phyloP scores from a whole-genome alignment of 2,888 invertebrate genomes.

The Glomeris marginata region DNA sequence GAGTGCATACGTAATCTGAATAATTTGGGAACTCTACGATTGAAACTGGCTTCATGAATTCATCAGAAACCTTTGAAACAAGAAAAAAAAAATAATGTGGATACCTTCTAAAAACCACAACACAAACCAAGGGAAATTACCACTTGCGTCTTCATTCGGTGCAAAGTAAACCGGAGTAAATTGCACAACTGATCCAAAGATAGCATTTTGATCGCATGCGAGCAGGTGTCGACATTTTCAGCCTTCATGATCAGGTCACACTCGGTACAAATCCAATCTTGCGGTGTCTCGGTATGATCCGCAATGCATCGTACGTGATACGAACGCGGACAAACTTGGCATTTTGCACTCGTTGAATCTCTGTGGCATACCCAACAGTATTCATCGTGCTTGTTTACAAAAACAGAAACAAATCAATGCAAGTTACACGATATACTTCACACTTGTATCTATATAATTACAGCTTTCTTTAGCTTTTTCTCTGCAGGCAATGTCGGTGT shows the following conservation, averaged over 20 bases:
- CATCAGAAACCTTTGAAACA: constrained; percentile 55
- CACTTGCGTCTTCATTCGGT: constrained; percentile 66
- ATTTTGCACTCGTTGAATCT: constrained; percentile 40
- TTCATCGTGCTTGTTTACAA: constrained; percentile 36
- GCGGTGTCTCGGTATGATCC: constrained; percentile 22
- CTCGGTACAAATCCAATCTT: constrained; percentile 75
- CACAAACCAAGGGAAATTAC: constrained; percentile 37
- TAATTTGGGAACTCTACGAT: constrained; percentile 55
- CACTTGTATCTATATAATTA: too few relatives aligned
- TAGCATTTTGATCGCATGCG: constrained; percentile 54
- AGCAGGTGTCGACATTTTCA: constrained; percentile 43
- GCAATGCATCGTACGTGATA: constrained; percentile 62
- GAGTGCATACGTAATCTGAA: constrained; percentile 64
- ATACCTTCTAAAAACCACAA: background rate
- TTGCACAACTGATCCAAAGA: constrained; percentile 57
- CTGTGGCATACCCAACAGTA: constrained; percentile 90
- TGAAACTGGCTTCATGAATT: constrained; percentile 62
- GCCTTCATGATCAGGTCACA: constrained; percentile 57
- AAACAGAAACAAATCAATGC: background rate
- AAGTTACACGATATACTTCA: too few relatives aligned
- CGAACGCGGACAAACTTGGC: constrained; percentile 69
- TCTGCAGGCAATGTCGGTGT: too few relatives aligned
- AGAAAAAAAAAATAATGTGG: constrained; percentile 8
- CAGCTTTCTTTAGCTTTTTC: too few relatives aligned
- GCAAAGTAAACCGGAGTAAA: constrained; percentile 60